Base-by-base conservation (phyloP, 2,888 invertebrate species). In the Phorcus lineatus region DNA sequence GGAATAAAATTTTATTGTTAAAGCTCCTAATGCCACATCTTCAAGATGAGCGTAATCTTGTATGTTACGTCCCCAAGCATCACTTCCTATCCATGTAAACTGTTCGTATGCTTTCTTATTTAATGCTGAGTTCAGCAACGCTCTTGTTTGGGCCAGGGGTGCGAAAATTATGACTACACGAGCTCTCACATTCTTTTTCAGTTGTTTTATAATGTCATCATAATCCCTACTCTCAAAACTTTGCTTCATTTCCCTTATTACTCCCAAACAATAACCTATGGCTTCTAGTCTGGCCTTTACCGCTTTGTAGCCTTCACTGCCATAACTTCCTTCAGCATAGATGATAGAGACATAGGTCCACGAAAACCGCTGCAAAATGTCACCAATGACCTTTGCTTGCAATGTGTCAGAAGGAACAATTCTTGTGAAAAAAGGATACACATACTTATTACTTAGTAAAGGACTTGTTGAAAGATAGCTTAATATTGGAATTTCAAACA, bases 271-370 rank as follows among this genome's bases (percentile, higher is more conserved):
- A 22, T 82, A 82, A 4, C 81, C 81, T 28, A 36, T 79, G 28
- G 28, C 74, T 22, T 81, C 81, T 19, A 75, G n/a, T 36, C 17
- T 36, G 31, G 19, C 47, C 77, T 80, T 77, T 47, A 79, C 66
- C 9, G 62, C 74, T 40, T 81, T 79, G 70, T 80, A 84, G 1
- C 81, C 86, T 22, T 79, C 78, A 17, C 81, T 28, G 24, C 87
- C 88, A 76, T 88, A 88, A 24, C 79, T 83, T 6, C 84, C 85
- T 54, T 85, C 82, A 3, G 84, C 66, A 80, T 85, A 87, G 17
- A 88, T 22, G 0, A 88, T 82, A 0, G 85, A 85, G 17, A 88
- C 79, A 78, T 86, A 88, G n/a, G 85, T 83, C 87, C 87, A 88
- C 28, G 83, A 76, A 77, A 85, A 86, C 22, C 79, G 62, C 31